phyloP scores from a whole-genome alignment of 2,888 invertebrate species.

The Acrobasis repandana region DNA sequence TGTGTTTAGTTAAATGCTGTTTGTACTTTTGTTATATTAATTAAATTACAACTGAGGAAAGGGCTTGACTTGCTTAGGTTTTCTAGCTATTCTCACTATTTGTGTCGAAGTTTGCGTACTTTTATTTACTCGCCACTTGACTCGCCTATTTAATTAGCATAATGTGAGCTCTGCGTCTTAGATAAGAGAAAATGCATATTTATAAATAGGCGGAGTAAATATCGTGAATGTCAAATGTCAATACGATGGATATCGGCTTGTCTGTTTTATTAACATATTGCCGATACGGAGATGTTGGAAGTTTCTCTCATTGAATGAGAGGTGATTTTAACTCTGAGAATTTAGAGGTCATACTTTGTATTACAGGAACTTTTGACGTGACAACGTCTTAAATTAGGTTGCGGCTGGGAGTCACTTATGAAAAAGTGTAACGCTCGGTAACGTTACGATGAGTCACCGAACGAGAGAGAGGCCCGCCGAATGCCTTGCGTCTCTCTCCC shows the following conservation, averaged over 20 bases:
- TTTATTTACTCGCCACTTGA: not conserved
- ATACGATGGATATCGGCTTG: constrained; percentile 16
- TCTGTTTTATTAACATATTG: constrained; percentile 14
- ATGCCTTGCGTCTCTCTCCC: too few relatives aligned
- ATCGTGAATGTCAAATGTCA: constrained; percentile 20
- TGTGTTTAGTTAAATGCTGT: too few relatives aligned
- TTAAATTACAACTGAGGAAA: too few relatives aligned
- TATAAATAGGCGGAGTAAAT: constrained; percentile 21
- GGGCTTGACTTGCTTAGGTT: not conserved
- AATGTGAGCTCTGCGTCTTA: not conserved
- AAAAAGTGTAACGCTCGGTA: too few relatives aligned
- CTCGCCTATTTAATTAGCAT: not conserved
- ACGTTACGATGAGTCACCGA: too few relatives aligned
- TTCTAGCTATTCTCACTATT: not conserved
- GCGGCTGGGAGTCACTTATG: too few relatives aligned
- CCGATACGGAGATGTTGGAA: constrained; percentile 1
- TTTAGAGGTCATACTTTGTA: not conserved
- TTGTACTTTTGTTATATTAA: too few relatives aligned
- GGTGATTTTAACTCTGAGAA: not conserved
- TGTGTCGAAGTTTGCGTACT: not conserved
- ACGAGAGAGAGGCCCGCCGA: too few relatives aligned
- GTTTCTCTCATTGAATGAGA: not conserved
- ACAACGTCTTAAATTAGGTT: too few relatives aligned
- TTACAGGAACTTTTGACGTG: not conserved
- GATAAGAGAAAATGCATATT: constrained; percentile 5